These are phyloP conservation scores for Spisula solida DNA, from an alignment of 2,888 invertebrate genomes.

Conservation along the genomic window DNA sequence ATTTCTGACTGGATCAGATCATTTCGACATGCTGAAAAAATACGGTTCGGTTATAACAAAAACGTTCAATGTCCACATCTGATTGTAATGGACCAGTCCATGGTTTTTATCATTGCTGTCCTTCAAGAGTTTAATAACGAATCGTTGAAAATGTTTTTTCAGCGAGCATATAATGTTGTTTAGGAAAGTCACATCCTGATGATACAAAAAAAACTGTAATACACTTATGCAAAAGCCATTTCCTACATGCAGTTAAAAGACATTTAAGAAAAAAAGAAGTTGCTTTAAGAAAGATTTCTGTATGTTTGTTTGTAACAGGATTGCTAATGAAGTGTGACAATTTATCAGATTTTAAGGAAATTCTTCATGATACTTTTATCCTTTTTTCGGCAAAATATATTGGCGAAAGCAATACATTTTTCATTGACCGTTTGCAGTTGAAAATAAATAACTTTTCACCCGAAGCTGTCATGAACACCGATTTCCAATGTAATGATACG, in stretches of 20 bases:
- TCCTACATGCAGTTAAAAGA: conserved; percentile 34
- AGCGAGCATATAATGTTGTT: conserved; percentile 33
- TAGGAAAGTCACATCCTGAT: not conserved
- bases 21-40: conserved; percentile 43
- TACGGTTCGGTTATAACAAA: conserved; percentile 29
- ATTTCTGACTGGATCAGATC: conserved; percentile 44
- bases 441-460: no score
- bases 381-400: conserved; percentile 17
- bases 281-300: not conserved
- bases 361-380: conserved; percentile 38
- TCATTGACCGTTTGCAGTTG: no score
- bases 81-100: conserved; percentile 47
- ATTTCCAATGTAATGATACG: no score
- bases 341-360: conserved; percentile 40
- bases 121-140: conserved; percentile 53
- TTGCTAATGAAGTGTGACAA: conserved; percentile 54
- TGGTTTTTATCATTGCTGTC: conserved; percentile 44
- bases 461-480: no score
- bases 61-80: conserved; percentile 16
- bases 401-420: no score
- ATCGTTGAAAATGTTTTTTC: conserved; percentile 10
- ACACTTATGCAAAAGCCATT: conserved; percentile 48
- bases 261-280: conserved; percentile 47
- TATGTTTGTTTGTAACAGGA: conserved; percentile 47
- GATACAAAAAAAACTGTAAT: conserved; percentile 46